Base-by-base conservation (phyloP, 2,797 vertebrate species). In the Malurus splendens region DNA sequence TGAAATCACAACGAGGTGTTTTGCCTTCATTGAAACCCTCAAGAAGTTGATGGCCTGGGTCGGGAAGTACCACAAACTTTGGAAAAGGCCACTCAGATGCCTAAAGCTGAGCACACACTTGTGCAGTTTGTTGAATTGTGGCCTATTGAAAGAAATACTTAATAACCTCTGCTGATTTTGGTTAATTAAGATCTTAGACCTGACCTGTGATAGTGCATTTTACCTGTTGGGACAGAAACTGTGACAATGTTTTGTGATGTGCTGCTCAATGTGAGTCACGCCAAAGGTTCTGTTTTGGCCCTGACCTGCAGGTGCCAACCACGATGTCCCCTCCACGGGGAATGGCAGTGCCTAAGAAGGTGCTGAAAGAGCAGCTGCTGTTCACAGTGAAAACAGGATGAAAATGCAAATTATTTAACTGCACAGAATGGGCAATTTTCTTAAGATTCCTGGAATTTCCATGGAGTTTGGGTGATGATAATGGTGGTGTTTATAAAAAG, bases 391-490 rank as follows among this genome's bases (percentile, higher is more conserved):
- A 67, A 78, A 60, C 18, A 39, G 44, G 18, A 30, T 19, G n/a
- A 52, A 73, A 2, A 51, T 55, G 30, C 17, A 24, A 33, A 50
- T 50, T 62, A 9, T 56, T 85, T 50, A 52, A 54, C 17, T 93
- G 47, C 27, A 54, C 22, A n/a, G 33, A 71, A 62, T 22, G 41
- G 25, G 18, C 4, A 6, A 4, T 73, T 70, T 82, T 44, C 33
- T 89, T 24, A 44, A 18, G 38, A 44, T 12, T 85, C 27, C 10
- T 85, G 32, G 44, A n/a, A 12, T 50, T 74, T 41, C 42, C 0
- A 0, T n/a, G 12, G 27, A 20, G 22, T 60, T 72, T n/a, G 17
- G 8, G 4, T 11, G 18, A 9, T 6, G 6, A 9, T 39, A 39
- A 7, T 30, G 17, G 8, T 22, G 20, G 14, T 38, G 18, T 28